A percentile compares a stretch with the other conserved stretches of the same genome.
Evolutionary conservation across 2,888 invertebrate species (phyloP).

Genomic region (Xestoiulus laeticollis): DNA sequence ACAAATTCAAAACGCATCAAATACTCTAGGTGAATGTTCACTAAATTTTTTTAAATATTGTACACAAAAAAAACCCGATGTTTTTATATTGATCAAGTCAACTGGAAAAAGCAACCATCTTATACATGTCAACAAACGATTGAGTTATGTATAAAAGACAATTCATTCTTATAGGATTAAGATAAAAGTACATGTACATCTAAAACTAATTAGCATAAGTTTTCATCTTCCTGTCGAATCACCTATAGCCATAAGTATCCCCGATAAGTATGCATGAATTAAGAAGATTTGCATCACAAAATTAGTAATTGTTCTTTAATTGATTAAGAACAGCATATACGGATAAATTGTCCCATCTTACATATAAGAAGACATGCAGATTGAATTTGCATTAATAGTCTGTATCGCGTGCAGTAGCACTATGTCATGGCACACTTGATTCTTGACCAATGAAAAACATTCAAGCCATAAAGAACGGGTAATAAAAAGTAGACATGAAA

Average conservation of each 20-base stretch:
- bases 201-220: not conserved
- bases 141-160: too few relatives aligned
- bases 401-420: not conserved
- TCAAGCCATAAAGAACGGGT: not conserved
- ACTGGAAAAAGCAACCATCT: too few relatives aligned
- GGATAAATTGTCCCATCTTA: not conserved
- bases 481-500: not conserved
- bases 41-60: too few relatives aligned
- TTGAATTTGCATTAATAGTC: not conserved
- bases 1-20: not conserved
- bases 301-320: not conserved
- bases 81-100: too few relatives aligned
- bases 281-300: slow-evolving; percentile 5
- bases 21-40: not conserved
- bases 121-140: too few relatives aligned
- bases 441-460: not conserved
- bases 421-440: not conserved
- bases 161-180: too few relatives aligned
- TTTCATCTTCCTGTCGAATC: not conserved
- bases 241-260: not conserved
- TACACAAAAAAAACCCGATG: too few relatives aligned
- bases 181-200: too few relatives aligned
- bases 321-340: not conserved
- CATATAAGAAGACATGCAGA: not conserved
- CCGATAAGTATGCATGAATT: not conserved